Evolutionary conservation across 1,140 invertebrate genomes (phyloP).

Genomic region (Caenorhabditis briggsae): DNA sequence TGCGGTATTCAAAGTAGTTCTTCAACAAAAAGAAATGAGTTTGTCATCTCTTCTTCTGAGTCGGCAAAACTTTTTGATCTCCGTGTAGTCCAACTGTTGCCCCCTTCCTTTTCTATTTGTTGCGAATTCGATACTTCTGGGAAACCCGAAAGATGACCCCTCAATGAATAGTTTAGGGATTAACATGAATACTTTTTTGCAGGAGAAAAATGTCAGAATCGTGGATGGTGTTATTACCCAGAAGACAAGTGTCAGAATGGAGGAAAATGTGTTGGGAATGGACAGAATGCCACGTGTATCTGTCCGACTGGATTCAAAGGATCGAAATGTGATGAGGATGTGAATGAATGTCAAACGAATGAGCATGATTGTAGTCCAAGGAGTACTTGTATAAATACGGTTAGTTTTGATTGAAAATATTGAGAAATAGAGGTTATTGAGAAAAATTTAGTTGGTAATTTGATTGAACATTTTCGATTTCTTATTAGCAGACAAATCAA

Average conservation of each 20-base stretch:
- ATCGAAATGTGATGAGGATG: constrained; percentile 19
- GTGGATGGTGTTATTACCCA: constrained; percentile 17
- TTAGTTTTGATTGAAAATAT: no score
- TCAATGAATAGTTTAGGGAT: not conserved
- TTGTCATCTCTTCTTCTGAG: not conserved
- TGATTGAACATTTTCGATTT: no score
- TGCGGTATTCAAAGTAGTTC: not conserved
- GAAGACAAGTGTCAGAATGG: constrained; percentile 35
- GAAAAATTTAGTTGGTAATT: no score
- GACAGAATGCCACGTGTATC: not conserved
- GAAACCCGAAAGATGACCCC: not conserved
- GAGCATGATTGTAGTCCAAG: not conserved
- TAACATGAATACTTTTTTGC: not conserved
- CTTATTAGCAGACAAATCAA: no score
- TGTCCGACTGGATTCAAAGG: constrained; percentile 29
- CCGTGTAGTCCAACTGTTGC: not conserved
- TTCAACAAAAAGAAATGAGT: not conserved
- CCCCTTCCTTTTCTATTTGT: not conserved
- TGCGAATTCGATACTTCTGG: constrained; percentile 14
- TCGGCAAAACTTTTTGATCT: constrained; percentile 45
- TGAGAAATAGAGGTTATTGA: no score
- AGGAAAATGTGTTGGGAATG: constrained; percentile 26
- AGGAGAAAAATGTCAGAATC: not conserved
- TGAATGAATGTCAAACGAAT: constrained; percentile 31
- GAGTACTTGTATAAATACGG: constrained; percentile 22